Evolutionary conservation across 1,140 invertebrate genomes (phyloP), one percentile per base, ranked within the genome.

Genomic region (Heliconius hewitsoni): DNA sequence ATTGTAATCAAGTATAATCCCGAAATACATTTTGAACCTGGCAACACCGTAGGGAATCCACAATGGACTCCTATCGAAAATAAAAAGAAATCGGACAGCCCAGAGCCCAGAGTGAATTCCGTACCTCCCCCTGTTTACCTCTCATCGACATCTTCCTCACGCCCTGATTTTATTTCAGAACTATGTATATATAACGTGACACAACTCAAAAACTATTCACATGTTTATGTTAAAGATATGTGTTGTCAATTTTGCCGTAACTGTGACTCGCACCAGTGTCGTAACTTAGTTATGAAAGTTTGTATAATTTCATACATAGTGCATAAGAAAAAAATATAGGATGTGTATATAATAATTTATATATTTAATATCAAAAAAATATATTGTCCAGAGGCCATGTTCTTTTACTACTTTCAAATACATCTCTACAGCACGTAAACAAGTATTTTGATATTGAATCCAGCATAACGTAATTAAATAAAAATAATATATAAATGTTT

Each of bases 121-220:
- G 80, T 81, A 89, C 93, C 93, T 93, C 93, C 93, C 93, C 92
- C 93, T 93, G 92, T 93, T 93, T 90, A 85, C 88, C 90, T 90
- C 86, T 85, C 92, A 90, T 84, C 83, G 86, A 84, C 50, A 83
- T 84, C 88, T 87, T 90, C 87, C 88, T 91, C 89, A 90, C 93
- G 93, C 92, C 92, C 92, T 93, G 92, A 93, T 93, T 85, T 85
- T 84, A 79, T 84, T 81, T 85, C 82, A 77, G 70, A 80, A 57
- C 9, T 57, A 57, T 73, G 72, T 52, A 55, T 76, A 60, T 39
- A 39, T 79, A 83, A 85, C 81, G 85, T 86, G 83, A 87, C 88
- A 91, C 89, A 89, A 91, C 92, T 94, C 93, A 94, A 94, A 94
- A 94, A 94, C 93, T 94, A 94, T 94, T 94, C 93, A 94, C 93